phyloP scores from a whole-genome alignment of 2,797 vertebrate species.

The Cephalopachus bancanus region DNA sequence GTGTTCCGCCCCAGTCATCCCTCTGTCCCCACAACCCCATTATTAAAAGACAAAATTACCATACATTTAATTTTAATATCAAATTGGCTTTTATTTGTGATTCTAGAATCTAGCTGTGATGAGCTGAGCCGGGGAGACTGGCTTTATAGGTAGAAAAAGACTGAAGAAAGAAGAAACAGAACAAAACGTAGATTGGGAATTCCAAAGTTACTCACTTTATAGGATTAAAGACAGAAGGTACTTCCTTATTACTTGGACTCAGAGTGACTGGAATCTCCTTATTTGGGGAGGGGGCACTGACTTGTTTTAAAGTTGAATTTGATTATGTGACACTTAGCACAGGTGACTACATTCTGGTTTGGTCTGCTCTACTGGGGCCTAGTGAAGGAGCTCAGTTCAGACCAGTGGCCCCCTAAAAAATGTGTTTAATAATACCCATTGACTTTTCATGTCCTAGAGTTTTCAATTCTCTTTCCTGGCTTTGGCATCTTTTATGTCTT shows the following conservation, averaged over 20 bases:
- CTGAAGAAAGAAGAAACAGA: background rate
- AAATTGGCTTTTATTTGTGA: background rate
- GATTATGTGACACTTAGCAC: background rate
- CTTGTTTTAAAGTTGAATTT: background rate
- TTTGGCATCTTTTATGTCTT: background rate
- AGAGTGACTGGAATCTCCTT: background rate
- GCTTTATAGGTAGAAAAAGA: background rate
- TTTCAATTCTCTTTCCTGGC: background rate
- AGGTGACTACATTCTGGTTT: background rate
- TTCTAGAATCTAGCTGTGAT: background rate
- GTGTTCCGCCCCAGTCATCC: background rate
- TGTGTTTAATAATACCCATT: background rate
- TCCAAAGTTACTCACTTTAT: background rate
- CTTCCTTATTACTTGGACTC: background rate
- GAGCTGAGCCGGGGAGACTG: background rate
- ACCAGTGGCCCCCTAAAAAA: background rate
- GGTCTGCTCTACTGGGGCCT: background rate
- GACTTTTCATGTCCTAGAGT: background rate
- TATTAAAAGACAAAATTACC: background rate
- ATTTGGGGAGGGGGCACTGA: background rate
- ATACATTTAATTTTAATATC: background rate
- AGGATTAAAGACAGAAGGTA: background rate
- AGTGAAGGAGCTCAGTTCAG: background rate
- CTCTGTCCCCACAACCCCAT: background rate
- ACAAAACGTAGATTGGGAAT: background rate